phyloP scores from a whole-genome alignment of 1,140 invertebrate genomes.

The Aphelinus certus region DNA sequence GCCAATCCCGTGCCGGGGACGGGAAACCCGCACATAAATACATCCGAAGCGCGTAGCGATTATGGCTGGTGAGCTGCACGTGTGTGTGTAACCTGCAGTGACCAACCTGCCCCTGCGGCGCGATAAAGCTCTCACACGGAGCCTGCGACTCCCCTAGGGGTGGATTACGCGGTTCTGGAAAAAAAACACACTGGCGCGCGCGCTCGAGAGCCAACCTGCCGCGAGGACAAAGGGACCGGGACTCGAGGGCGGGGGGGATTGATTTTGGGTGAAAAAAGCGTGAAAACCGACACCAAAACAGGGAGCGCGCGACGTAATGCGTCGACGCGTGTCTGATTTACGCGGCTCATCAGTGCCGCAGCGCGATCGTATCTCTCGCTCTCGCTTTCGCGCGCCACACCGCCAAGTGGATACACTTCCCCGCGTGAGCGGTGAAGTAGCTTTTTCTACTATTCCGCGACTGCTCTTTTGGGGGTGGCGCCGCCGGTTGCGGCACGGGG shows the following conservation, averaged over 20 bases:
- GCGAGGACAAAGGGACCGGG: constrained; percentile 45
- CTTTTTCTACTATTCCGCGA: background rate
- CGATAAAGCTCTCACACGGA: constrained; percentile 53
- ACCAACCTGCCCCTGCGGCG: constrained; percentile 56
- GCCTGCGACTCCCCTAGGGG: constrained; percentile 56
- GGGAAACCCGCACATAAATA: too few relatives aligned
- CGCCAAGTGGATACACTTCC: too few relatives aligned
- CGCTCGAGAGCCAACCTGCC: background rate
- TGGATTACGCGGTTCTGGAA: constrained; percentile 63
- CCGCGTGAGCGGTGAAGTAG: too few relatives aligned
- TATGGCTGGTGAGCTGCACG: constrained; percentile 20
- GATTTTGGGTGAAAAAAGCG: constrained; percentile 64
- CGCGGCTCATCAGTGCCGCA: background rate
- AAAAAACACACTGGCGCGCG: constrained; percentile 51
- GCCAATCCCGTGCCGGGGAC: too few relatives aligned
- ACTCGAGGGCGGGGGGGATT: constrained; percentile 52
- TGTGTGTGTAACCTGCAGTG: constrained; percentile 48
- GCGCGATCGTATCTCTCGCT: too few relatives aligned
- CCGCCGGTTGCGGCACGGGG: background rate
- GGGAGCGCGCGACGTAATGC: constrained; percentile 34
- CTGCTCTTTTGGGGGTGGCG: background rate
- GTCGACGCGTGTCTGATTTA: constrained; percentile 54
- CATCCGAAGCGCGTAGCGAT: constrained; percentile 3
- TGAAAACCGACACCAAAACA: constrained; percentile 67
- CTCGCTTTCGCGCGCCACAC: too few relatives aligned